Conservation (phyloP, 2,888 invertebrate genomes). For the Xestia sexstrigata region DNA sequence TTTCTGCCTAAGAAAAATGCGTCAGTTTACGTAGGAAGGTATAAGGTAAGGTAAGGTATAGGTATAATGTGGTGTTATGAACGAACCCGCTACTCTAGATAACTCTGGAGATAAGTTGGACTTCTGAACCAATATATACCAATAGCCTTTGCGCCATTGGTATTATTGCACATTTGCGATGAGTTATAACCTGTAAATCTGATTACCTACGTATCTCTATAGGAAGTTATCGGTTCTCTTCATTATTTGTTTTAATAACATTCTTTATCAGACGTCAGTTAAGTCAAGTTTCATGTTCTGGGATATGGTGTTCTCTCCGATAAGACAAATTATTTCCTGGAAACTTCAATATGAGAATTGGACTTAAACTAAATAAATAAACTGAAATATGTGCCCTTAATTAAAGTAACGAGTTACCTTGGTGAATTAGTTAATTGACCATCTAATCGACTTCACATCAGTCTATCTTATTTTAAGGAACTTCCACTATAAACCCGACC, state of each 20-base stretch:
- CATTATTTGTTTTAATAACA: conserved; percentile 1
- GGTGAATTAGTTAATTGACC: neutral
- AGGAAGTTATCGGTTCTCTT: conserved; percentile 13
- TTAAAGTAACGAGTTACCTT: neutral
- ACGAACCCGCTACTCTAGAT: too few species aligned
- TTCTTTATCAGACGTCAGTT: neutral
- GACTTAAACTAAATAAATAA: neutral
- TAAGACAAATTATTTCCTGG: neutral
- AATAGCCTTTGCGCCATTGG: neutral
- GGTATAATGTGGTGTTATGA: too few species aligned
- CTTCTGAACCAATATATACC: conserved; percentile 5
- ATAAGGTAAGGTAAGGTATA: too few species aligned
- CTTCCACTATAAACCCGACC: neutral
- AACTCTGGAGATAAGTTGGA: conserved; percentile 2
- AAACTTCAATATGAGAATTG: neutral
- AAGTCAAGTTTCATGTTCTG: neutral
- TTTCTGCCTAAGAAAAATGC: neutral
- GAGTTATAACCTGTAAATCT: conserved; percentile 21
- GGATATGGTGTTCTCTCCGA: too few species aligned
- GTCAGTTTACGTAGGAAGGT: neutral
- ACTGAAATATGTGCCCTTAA: too few species aligned
- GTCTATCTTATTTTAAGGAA: neutral
- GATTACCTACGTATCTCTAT: conserved; percentile 5
- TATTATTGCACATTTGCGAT: conserved; percentile 21
- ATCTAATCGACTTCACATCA: neutral